Percentiles rank a stretch among this genome's conserved stretches.
These are phyloP conservation scores for Catharus fuscescens DNA, from an alignment of 2,113 vertebrate species.

Conservation along the genomic window DNA sequence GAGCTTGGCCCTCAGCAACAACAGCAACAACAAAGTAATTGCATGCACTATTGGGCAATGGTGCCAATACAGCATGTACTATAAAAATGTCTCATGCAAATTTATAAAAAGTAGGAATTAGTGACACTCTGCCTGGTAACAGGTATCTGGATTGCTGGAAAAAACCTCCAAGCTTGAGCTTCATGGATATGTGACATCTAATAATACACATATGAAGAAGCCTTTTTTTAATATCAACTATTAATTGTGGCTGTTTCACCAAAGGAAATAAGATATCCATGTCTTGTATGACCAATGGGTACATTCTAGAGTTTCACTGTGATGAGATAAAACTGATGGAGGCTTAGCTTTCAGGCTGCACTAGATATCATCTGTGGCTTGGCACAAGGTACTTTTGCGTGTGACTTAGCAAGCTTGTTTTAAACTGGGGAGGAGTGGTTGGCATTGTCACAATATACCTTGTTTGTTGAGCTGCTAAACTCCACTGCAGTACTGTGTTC, in stretches of 20 bases:
- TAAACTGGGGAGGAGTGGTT: neutral
- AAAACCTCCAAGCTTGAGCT: neutral
- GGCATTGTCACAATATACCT: neutral
- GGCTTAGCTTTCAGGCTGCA: neutral
- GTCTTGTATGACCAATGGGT: neutral
- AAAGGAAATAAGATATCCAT: neutral
- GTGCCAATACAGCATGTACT: conserved; percentile 63
- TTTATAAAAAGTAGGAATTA: conserved; percentile 65
- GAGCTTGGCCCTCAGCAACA: conserved; percentile 68
- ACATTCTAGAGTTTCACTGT: neutral
- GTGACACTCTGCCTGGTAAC: conserved; percentile 64
- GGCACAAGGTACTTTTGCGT: neutral
- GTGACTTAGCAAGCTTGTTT: neutral
- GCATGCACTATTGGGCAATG: conserved; percentile 59
- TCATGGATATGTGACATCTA: conserved; percentile 22
- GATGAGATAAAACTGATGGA: neutral
- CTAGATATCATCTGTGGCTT: neutral
- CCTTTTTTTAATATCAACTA: neutral
- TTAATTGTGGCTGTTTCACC: neutral
- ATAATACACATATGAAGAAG: conserved; percentile 11
- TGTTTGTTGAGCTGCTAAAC: neutral
- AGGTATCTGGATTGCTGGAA: neutral
- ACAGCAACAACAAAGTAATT: conserved; percentile 67
- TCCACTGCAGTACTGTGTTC: neutral
- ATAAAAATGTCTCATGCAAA: conserved; percentile 61